Conservation (phyloP, 2,888 invertebrate species). For the Drosophila affinis region DNA sequence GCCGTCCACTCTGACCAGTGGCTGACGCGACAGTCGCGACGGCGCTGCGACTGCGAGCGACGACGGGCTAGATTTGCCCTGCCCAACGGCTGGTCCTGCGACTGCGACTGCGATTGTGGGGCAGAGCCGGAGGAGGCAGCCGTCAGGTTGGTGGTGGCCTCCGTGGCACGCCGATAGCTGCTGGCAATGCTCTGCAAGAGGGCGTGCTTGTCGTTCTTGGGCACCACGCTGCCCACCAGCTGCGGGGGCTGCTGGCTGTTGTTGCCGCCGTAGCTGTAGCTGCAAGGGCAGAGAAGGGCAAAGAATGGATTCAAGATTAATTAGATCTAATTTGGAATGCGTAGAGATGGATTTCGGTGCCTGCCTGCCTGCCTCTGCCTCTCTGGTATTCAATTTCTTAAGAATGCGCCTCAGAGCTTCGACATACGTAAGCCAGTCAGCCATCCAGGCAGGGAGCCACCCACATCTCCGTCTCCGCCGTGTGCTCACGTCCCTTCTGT, state of each 20-base stretch:
- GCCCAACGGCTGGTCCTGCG: slow-evolving; percentile 47
- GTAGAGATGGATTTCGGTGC: background rate
- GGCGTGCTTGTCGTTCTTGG: slow-evolving; percentile 88
- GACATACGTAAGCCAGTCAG: background rate
- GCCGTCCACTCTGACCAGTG: slow-evolving; percentile 94
- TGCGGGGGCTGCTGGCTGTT: slow-evolving; percentile 60
- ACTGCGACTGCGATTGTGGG: slow-evolving; percentile 55
- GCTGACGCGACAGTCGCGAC: slow-evolving; percentile 90
- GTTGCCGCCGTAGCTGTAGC: slow-evolving; percentile 78
- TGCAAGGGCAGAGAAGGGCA: background rate
- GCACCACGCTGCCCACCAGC: slow-evolving; percentile 67
- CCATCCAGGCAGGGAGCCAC: slow-evolving; percentile 35
- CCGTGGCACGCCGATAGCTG: slow-evolving; percentile 84
- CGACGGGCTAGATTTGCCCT: slow-evolving; percentile 59
- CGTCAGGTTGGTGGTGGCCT: slow-evolving; percentile 28
- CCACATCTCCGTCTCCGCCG: slow-evolving; percentile 38
- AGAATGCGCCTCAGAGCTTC: slow-evolving; percentile 14
- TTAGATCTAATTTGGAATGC: background rate
- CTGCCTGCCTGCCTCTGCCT: background rate
- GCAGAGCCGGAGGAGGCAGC: slow-evolving; percentile 58
- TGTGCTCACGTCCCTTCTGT: slow-evolving; percentile 62
- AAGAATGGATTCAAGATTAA: background rate
- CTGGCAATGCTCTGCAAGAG: slow-evolving; percentile 89
- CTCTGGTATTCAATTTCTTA: background rate
- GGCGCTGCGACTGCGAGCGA: slow-evolving; percentile 82